Evolutionary conservation across 64 coral and sea anemone genomes (phyloP).

Genomic region (Montipora sp.): DNA sequence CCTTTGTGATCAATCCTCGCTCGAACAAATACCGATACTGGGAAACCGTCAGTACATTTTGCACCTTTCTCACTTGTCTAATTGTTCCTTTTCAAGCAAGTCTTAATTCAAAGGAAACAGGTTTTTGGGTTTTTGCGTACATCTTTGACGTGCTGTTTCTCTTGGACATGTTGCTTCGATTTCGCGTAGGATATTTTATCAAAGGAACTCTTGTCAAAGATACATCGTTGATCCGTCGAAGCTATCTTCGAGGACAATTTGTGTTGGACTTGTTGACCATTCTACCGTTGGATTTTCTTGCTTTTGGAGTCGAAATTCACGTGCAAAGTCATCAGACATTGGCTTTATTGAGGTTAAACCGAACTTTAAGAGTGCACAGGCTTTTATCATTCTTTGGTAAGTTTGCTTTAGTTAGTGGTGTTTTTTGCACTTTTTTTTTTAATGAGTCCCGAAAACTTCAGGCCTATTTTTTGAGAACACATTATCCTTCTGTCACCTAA

Average conservation of each 20-base stretch:
- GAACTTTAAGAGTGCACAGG: conserved; percentile 69
- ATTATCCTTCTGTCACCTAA: too few relatives aligned
- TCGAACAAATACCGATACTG: conserved; percentile 59
- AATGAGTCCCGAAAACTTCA: neutral
- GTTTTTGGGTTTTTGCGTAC: conserved; percentile 63
- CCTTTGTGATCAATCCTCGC: conserved; percentile 56
- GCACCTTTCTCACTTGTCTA: conserved; percentile 64
- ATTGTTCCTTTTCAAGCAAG: conserved; percentile 83
- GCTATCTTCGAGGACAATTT: conserved; percentile 68
- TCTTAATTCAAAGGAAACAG: conserved; percentile 44
- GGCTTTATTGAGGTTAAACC: conserved; percentile 78
- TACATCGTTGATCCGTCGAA: conserved; percentile 39
- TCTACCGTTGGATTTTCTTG: conserved; percentile 76
- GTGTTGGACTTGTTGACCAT: conserved; percentile 59
- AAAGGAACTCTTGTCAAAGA: conserved; percentile 84
- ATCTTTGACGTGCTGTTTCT: conserved; percentile 72
- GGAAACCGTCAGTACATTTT: conserved; percentile 56
- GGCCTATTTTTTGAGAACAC: too few relatives aligned
- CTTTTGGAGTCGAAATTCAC: conserved; percentile 35
- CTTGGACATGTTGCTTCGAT: conserved; percentile 66
- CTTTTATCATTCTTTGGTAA: conserved; percentile 82
- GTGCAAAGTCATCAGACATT: conserved; percentile 63
- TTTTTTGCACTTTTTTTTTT: neutral
- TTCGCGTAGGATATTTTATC: conserved; percentile 72
- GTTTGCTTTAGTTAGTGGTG: neutral